Evolutionary conservation across 2,113 vertebrate genomes (phyloP).

Genomic region (Anthoscopus minutus): DNA sequence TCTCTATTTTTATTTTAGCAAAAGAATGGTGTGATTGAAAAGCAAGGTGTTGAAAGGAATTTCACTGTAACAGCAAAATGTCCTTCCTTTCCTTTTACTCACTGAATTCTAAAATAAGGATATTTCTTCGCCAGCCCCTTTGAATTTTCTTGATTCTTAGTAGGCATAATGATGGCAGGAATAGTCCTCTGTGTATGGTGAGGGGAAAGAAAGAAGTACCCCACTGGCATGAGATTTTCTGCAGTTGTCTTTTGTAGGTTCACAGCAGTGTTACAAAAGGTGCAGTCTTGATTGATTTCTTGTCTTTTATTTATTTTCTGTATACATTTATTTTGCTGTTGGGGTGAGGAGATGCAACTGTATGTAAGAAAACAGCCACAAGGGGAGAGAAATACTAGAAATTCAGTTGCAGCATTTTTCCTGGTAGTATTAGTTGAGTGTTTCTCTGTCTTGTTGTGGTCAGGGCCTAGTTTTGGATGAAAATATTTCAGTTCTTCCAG

Average conservation of each 20-base stretch:
- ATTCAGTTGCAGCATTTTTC: not conserved
- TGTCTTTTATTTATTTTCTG: not conserved
- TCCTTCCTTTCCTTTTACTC: not conserved
- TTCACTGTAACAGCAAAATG: not conserved
- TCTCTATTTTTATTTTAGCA: not conserved
- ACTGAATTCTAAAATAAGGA: not conserved
- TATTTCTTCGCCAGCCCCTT: not conserved
- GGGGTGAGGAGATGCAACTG: not conserved
- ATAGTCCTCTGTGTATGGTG: not conserved
- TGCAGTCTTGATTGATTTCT: not conserved
- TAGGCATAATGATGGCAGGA: not conserved
- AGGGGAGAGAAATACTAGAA: not conserved
- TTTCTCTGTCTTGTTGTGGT: not conserved
- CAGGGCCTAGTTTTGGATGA: not conserved
- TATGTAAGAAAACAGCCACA: not conserved
- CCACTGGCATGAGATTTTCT: not conserved
- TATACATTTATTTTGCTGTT: not conserved
- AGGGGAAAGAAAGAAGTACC: not conserved
- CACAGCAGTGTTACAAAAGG: not conserved
- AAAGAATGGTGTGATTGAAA: not conserved
- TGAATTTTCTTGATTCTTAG: not conserved
- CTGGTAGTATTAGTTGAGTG: not conserved
- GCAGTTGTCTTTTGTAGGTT: not conserved
- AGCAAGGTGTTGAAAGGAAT: not conserved
- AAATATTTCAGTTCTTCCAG: not conserved